Evolutionary conservation across 2,888 invertebrate genomes (phyloP).

Genomic region (Apantesis nais): DNA sequence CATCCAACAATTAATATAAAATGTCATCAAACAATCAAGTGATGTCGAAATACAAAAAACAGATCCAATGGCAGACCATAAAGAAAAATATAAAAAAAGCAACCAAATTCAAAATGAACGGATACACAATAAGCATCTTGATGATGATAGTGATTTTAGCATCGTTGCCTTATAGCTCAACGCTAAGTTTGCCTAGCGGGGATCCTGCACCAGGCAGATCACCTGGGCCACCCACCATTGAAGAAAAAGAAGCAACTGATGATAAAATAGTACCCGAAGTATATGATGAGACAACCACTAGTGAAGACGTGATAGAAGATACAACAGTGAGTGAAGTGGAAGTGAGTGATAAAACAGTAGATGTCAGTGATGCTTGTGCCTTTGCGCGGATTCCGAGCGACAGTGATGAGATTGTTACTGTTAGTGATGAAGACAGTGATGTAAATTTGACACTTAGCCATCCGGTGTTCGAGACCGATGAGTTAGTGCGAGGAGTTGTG

Average conservation of each 20-base stretch:
- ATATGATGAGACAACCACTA: conserved; percentile 55
- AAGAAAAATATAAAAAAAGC: conserved; percentile 53
- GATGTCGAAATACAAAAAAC: conserved; percentile 38
- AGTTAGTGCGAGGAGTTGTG: conserved; percentile 81
- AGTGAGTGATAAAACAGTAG: conserved; percentile 50
- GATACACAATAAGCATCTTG: conserved; percentile 53
- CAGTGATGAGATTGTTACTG: conserved; percentile 73
- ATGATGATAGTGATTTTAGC: conserved; percentile 66
- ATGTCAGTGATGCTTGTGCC: conserved; percentile 73
- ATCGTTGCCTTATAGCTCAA: conserved; percentile 75
- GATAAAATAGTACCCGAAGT: conserved; percentile 42
- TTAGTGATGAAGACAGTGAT: conserved; percentile 74
- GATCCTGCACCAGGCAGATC: conserved; percentile 89
- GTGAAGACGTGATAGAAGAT: conserved; percentile 62
- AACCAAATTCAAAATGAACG: conserved; percentile 66
- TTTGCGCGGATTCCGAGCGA: conserved; percentile 77
- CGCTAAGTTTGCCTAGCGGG: conserved; percentile 79
- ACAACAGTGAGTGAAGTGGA: conserved; percentile 59
- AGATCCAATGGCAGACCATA: conserved; percentile 41
- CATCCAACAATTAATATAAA: conserved; percentile 32
- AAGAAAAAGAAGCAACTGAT: conserved; percentile 35
- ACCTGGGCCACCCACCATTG: conserved; percentile 84
- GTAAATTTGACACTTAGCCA: conserved; percentile 82
- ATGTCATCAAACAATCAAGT: conserved; percentile 45
- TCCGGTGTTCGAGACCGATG: conserved; percentile 80